These are phyloP conservation scores for Penelope pileata DNA, from an alignment of 2,113 vertebrate species.

Conservation along the genomic window DNA sequence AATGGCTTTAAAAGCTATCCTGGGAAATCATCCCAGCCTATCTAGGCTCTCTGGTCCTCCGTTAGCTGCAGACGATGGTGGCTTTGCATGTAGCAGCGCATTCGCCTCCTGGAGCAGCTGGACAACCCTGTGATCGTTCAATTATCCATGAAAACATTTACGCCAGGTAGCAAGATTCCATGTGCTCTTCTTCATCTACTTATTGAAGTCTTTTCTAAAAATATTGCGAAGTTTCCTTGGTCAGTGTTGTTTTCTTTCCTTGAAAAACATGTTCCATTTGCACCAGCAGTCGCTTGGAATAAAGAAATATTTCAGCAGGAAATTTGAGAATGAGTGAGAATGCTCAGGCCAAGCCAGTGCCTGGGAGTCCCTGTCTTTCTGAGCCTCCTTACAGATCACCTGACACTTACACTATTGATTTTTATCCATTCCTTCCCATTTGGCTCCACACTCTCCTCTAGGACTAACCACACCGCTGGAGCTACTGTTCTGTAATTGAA, in stretches of 20 bases:
- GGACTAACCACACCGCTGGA: background rate
- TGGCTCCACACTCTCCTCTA: background rate
- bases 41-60: background rate
- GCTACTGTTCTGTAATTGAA: constrained; percentile 24
- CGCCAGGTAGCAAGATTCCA: background rate
- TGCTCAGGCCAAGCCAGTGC: background rate
- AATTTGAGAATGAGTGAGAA: background rate
- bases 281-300: background rate
- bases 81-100: background rate
- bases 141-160: background rate
- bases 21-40: background rate
- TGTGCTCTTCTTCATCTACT: background rate
- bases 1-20: background rate
- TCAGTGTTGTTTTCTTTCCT: background rate
- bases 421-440: constrained; percentile 27
- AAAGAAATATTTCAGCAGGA: background rate
- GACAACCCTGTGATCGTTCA: background rate
- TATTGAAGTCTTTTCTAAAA: background rate
- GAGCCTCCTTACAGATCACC: constrained; percentile 10
- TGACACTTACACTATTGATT: background rate
- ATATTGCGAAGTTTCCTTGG: background rate
- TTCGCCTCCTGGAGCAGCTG: background rate
- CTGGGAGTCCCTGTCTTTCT: background rate
- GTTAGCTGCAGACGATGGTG: background rate
- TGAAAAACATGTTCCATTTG: background rate